Evolutionary conservation across 53 echinoderm and acorn worm species (phyloP), one percentile per base, ranked within the genome.

Genomic region (Stichopus horrens): DNA sequence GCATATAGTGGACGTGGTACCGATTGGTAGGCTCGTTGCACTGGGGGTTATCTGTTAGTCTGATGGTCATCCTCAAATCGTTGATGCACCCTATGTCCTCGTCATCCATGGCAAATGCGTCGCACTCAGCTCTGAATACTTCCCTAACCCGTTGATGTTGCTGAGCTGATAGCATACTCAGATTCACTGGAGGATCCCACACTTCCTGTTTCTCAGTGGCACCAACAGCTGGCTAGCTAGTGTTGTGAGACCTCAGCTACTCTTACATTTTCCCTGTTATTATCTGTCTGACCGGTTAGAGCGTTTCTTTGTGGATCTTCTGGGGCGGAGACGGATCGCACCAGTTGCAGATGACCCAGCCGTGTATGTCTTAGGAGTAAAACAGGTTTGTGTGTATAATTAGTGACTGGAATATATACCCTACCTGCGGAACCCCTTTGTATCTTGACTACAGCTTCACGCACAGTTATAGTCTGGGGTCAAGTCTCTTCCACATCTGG

Each of bases 311-410:
- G n/a, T n/a, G n/a, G n/a, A n/a, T n/a, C 2, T 37, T 37, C 37
- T 37, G 37, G 2, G 0, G 37, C 1, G 37, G 23, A 54, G 18
- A 81, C 57, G 1, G 56, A 81, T 18, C 56, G 81, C 18, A 81
- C 81, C 4, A 81, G 18, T n/a, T 81, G 81, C 7, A 81, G 5
- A 7, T 81, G 57, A 4, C 81, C 81, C 16, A 81, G 81, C 5
- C 9, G 8, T 7, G 57, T 55, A 6, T 57, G 81, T 18, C 57
- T 81, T 11, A 56, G 80, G 5, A 80, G 18, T 7, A 80, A 55
- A 56, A 80, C 11, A 55, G 54, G 55, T 18, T 80, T 80, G 55
- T 80, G 7, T 7, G 80, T 55, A 4, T 9, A 7, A 20, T 80
- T 80, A 9, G 80, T 54, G 5, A 80, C 55, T 5, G 20, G 80